These are phyloP conservation scores for Sterrhoptilus dennistouni DNA, from an alignment of 2,113 vertebrate species.

Conservation along the genomic window DNA sequence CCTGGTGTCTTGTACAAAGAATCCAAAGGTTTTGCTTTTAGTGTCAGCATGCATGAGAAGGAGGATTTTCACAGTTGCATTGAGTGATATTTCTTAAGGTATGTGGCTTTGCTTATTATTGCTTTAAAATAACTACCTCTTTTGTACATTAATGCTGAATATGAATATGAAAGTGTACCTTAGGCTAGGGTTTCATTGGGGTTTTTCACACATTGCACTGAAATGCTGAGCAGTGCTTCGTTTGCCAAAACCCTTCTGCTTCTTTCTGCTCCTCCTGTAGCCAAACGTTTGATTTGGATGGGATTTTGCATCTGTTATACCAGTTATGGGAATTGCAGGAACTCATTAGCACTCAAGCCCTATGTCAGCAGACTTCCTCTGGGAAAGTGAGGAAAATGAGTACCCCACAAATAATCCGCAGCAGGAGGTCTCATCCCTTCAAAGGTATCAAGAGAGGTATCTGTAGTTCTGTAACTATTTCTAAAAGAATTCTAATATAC, in stretches of 20 bases:
- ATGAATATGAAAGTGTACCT: neutral
- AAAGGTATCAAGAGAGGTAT: neutral
- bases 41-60: neutral
- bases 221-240: slow-evolving; percentile 35
- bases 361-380: neutral
- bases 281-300: neutral
- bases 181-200: neutral
- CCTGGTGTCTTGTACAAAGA: neutral
- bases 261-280: neutral
- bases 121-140: neutral
- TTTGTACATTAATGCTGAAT: neutral
- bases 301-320: slow-evolving; percentile 39
- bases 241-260: slow-evolving; percentile 21
- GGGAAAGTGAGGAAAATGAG: slow-evolving; percentile 23
- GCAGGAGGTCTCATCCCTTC: neutral
- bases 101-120: neutral
- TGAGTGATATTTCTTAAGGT: neutral
- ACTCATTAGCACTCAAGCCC: slow-evolving; percentile 36
- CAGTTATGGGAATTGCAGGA: slow-evolving; percentile 49
- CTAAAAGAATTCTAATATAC: neutral
- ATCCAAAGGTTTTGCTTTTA: neutral
- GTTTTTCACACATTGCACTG: neutral
- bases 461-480: neutral
- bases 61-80: neutral
- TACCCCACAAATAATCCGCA: slow-evolving; percentile 4